Evolutionary conservation across 2,888 invertebrate genomes (phyloP), one percentile per base, ranked within the genome.

Genomic region (Athalia rosae): DNA sequence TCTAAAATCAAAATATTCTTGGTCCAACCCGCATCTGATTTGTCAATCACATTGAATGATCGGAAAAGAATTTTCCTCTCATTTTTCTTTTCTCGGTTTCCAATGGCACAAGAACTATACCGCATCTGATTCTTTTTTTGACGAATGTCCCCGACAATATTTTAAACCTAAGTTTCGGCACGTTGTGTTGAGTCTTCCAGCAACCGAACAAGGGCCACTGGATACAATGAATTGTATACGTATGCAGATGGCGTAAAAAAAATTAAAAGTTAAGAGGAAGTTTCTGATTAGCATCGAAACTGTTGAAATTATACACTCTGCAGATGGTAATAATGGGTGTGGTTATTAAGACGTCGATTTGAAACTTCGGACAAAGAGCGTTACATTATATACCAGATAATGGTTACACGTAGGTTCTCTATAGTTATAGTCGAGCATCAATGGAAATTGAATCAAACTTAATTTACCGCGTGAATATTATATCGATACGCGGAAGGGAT

Each of bases 271-370:
- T 45, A 45, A 45, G 43, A 6, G 4, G n/a, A 71, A 71, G 71
- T 71, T 71, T 58, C 13, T 45, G 58, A 71, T 43, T 58, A 58
- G 71, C 43, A 71, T 41, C 43, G 45, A 58, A 71, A 71, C 58
- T 71, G 28, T 58, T 45, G 58, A 15, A 43, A 71, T 71, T 71
- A 71, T 71, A 9, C 71, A n/a, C 15, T 28, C n/a, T n/a, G n/a
- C n/a, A n/a, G n/a, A 15, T 2, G 11, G 53, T 48, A 50, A 67
- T 67, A 67, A 67, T 41, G 67, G 67, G 4, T 13, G 13, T 50
- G 58, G 71, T 71, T 71, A 45, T 71, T 71, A 28, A 71, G 58
- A 58, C 58, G 71, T 71, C 45, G 71, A 71, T 71, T 58, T n/a
- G 43, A 43, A 58, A 15, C 71, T 71, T 56, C 7, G 28, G 58